Conservation (phyloP, 2,888 invertebrate species). For the Cataglyphis albicans region DNA sequence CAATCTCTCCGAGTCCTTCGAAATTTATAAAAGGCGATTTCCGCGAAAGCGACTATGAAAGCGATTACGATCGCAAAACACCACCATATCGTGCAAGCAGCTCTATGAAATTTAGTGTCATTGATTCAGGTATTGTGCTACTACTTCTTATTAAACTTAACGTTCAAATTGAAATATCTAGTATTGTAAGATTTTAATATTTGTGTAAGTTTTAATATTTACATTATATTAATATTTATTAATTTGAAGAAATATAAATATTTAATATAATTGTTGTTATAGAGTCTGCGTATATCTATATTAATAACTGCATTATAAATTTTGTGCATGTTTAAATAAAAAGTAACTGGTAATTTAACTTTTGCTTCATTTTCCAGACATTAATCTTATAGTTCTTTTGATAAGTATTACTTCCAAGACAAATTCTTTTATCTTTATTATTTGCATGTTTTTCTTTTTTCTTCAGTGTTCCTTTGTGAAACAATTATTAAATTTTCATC, state of each 20-base stretch:
- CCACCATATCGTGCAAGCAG: constrained; percentile 88
- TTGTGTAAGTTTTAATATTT: background rate
- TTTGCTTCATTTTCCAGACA: constrained; percentile 77
- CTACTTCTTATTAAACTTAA: background rate
- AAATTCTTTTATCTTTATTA: constrained; percentile 71
- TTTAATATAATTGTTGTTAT: background rate
- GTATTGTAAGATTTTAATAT: background rate
- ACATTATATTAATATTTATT: background rate
- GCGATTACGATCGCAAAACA: constrained; percentile 90
- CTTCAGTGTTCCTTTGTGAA: constrained; percentile 51
- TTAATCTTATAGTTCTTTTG: constrained; percentile 77
- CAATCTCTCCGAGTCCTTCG: constrained; percentile 89
- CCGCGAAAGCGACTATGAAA: constrained; percentile 91
- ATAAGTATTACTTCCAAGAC: constrained; percentile 74
- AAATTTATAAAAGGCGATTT: constrained; percentile 90
- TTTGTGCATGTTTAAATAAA: constrained; percentile 44
- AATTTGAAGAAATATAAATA: background rate
- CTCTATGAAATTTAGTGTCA: constrained; percentile 87
- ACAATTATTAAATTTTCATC: constrained; percentile 18
- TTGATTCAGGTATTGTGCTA: constrained; percentile 71
- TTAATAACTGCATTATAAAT: background rate
- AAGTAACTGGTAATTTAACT: constrained; percentile 63
- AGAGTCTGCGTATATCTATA: background rate
- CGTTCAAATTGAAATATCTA: background rate
- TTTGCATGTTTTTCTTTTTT: constrained; percentile 76